These are phyloP conservation scores for Nymphalis io DNA, from an alignment of 1,140 invertebrate genomes.

Conservation along the genomic window DNA sequence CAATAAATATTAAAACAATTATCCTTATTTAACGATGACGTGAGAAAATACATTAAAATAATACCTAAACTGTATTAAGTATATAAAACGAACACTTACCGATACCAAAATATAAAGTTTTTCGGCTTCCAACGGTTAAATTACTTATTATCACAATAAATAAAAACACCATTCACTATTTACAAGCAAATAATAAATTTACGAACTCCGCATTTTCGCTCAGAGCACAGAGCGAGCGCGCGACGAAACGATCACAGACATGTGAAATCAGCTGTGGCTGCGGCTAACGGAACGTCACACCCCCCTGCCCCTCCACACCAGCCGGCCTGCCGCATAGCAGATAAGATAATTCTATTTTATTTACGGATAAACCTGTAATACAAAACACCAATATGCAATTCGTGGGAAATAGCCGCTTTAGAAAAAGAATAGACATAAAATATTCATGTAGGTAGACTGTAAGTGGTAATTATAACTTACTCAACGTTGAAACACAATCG, in stretches of 20 bases:
- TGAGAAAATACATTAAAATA: no score
- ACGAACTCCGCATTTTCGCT: conserved; percentile 61
- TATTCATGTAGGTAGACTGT: neutral
- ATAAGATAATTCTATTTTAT: conserved; percentile 69
- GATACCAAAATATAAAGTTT: conserved; percentile 4
- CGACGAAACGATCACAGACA: conserved; percentile 54
- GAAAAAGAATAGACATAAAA: conserved; percentile 6
- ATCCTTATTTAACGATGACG: neutral
- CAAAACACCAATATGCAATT: conserved; percentile 39
- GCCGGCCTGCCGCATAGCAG: conserved; percentile 47
- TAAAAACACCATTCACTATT: conserved; percentile 47
- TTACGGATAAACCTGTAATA: conserved; percentile 51
- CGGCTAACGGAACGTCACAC: conserved; percentile 56
- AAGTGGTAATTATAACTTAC: conserved; percentile 21
- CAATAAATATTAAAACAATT: no score
- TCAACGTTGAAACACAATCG: conserved; percentile 19
- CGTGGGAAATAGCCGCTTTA: conserved; percentile 43
- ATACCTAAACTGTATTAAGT: no score
- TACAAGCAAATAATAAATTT: conserved; percentile 36
- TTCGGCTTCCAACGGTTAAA: conserved; percentile 23
- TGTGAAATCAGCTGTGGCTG: conserved; percentile 78
- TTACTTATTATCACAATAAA: conserved; percentile 31
- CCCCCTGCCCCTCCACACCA: conserved; percentile 37
- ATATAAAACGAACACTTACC: conserved; percentile 21
- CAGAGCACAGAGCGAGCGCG: conserved; percentile 51